These are phyloP conservation scores for Varanus komodoensis DNA, from an alignment of 2,113 vertebrate genomes.

Conservation along the genomic window DNA sequence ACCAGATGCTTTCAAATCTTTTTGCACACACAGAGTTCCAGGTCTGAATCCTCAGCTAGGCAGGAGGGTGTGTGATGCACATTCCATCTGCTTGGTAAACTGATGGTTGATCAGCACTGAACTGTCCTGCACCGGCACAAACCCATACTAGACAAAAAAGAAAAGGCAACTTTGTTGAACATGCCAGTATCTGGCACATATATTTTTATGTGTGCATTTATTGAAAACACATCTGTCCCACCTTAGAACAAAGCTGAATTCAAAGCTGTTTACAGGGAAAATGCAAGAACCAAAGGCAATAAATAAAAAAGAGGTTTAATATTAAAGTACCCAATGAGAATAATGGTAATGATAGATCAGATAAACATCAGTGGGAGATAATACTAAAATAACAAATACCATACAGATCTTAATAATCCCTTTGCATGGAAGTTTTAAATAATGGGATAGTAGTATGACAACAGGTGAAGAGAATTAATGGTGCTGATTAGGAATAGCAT, in stretches of 20 bases:
- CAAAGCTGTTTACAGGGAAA: no score
- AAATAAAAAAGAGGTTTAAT: no score
- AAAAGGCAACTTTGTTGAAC: background rate
- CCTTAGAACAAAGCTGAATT: no score
- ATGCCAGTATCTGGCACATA: background rate
- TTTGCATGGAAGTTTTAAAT: background rate
- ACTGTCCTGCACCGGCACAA: background rate
- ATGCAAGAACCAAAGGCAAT: no score
- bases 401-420: background rate
- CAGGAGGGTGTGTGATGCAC: background rate
- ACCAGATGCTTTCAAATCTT: background rate
- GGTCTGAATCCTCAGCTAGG: no score
- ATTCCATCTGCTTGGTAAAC: background rate
- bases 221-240: no score
- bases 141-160: background rate
- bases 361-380: no score
- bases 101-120: background rate
- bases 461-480: background rate
- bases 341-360: no score
- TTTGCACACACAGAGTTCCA: background rate
- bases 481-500: background rate
- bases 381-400: conserved; percentile 55
- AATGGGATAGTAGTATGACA: background rate
- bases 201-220: background rate
- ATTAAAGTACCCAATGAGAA: no score